Evolutionary conservation across 37 sponge, comb jelly and placozoan species (phyloP).

Genomic region (Chondrilla cf. caribensis): DNA sequence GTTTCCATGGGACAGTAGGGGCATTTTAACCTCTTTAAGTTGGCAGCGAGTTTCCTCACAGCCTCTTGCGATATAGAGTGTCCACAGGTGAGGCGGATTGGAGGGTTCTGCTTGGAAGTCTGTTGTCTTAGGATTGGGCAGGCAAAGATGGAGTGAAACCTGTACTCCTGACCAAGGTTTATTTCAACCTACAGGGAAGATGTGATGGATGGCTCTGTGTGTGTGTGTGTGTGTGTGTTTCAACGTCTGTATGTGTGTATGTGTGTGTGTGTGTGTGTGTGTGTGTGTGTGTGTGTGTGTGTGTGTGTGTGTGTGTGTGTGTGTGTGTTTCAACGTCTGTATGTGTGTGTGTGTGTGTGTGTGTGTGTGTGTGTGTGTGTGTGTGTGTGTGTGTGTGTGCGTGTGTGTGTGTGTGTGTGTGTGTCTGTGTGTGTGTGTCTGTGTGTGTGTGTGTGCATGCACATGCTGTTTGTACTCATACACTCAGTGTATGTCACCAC

Average conservation of each 20-base stretch:
- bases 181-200: slow-evolving; percentile 23
- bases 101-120: slow-evolving; percentile 72
- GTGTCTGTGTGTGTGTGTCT: background rate
- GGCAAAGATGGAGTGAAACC: slow-evolving; percentile 90
- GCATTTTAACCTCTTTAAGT: slow-evolving; percentile 78
- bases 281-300: background rate
- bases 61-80: slow-evolving; percentile 96
- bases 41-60: slow-evolving; percentile 71
- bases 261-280: background rate
- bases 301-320: background rate
- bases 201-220: slow-evolving; percentile 7
- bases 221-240: background rate
- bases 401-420: background rate
- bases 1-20: slow-evolving; percentile 96
- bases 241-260: background rate
- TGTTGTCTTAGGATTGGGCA: slow-evolving; percentile 95
- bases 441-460: no score
- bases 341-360: background rate
- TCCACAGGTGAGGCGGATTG: slow-evolving; percentile 89
- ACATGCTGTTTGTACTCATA: no score
- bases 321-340: background rate
- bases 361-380: background rate
- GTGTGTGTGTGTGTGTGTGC: background rate
- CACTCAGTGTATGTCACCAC: no score
- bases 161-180: slow-evolving; percentile 69